Base-by-base conservation (phyloP, 2,888 invertebrate species). In the Ptilodon capucinus region DNA sequence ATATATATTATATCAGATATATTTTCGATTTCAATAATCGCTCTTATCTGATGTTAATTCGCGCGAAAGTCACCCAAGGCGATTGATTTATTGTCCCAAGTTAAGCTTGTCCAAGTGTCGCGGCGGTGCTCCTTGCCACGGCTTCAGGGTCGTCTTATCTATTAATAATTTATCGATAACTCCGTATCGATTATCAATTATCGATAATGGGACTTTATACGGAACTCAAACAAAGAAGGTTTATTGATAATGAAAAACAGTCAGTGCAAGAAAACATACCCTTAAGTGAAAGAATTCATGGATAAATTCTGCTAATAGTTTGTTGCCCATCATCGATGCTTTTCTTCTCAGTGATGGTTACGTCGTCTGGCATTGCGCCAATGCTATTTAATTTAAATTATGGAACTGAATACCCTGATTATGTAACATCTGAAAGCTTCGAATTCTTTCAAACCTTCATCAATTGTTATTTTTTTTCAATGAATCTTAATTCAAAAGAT, bases 121-220 rank as follows among this genome's bases (percentile, higher is more conserved):
- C 16, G 4, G 40, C 54, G 53, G 54, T 48, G 59, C 50, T 51
- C 40, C 42, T 46, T 52, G 48, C 21, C 39, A 48, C 23, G 38
- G 44, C 45, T 54, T 56, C 62, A 57, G 45, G 65, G 64, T 42
- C 60, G 43, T 42, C 39, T 43, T 63, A 62, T 67, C 61, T 35
- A 44, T 63, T 36, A 39, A 60, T 62, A 51, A 64, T 60, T 57
- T 51, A 60, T 59, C 51, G 54, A 62, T 63, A 60, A 54, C 54
- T 51, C 39, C 38, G 46, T 58, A 59, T 63, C 54, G 60, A 57
- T 58, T 54, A 40, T 41, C 36, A 4, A 18, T 35, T 35, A 35
- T 34, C 34, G 34, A 34, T 35, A 30, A 32, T 14, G 14, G 14
- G 14, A 32, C 32, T 14, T 32, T 28, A 32, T 14, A 5, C 13